Evolutionary conservation across 2,797 vertebrate species (phyloP).

Genomic region (Malacoraja senta): DNA sequence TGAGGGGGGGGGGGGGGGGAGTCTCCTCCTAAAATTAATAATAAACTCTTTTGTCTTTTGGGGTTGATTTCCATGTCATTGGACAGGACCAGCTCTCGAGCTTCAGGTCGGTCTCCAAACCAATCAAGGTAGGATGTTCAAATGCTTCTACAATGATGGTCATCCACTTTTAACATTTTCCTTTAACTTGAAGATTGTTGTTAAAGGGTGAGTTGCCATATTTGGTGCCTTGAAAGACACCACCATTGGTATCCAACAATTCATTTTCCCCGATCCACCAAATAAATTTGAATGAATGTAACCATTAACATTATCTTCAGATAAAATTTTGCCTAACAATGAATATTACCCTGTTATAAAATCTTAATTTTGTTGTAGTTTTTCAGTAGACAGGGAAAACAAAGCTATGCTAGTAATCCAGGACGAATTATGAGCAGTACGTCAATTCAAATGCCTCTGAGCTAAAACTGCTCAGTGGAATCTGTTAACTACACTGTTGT

Average conservation of each 20-base stretch:
- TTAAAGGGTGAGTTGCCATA: not conserved
- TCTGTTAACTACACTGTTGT: no score
- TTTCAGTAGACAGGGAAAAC: not conserved
- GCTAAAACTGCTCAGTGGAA: no score
- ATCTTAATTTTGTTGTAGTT: not conserved
- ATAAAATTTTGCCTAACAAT: not conserved
- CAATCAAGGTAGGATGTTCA: constrained; percentile 37
- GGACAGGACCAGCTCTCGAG: constrained; percentile 37
- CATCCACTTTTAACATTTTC: constrained; percentile 34
- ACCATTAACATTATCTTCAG: no score
- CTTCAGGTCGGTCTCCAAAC: constrained; percentile 38
- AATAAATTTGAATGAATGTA: not conserved
- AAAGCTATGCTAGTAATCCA: not conserved
- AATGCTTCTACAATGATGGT: constrained; percentile 33
- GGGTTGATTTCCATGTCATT: constrained; percentile 38
- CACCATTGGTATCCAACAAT: constrained; percentile 17
- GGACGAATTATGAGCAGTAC: not conserved
- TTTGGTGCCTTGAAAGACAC: constrained; percentile 14
- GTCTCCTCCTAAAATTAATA: constrained; percentile 27
- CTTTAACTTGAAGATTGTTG: constrained; percentile 32
- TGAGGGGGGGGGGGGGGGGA: not conserved
- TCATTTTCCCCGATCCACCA: not conserved
- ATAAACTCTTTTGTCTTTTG: constrained; percentile 39
- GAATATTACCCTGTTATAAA: not conserved
- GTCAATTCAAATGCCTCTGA: not conserved